phyloP scores from a whole-genome alignment of 2,113 vertebrate species.

The Nesoenas mayeri region DNA sequence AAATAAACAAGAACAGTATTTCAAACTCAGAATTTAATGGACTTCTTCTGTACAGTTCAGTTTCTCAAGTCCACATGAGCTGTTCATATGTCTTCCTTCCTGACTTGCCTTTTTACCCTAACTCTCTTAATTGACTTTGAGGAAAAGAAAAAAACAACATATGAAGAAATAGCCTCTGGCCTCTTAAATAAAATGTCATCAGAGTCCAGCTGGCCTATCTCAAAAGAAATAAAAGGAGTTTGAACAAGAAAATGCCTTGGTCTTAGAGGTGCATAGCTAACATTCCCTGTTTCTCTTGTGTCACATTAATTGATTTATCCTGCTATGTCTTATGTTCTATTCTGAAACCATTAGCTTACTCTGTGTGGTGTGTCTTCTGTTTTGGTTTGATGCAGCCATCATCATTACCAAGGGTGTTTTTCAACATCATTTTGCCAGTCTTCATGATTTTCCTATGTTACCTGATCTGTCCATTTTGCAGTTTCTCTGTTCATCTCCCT shows the following conservation, averaged over 20 bases:
- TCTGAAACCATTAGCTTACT: background rate
- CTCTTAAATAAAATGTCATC: background rate
- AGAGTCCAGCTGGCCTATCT: background rate
- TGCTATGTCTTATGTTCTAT: accelerated
- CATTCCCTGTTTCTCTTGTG: background rate
- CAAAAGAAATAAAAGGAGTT: background rate
- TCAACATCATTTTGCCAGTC: background rate
- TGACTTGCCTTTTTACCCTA: background rate
- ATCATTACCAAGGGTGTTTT: background rate
- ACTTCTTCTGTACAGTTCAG: background rate
- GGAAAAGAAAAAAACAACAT: background rate
- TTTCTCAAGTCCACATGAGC: background rate
- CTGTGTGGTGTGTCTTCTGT: background rate
- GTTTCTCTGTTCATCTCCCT: background rate
- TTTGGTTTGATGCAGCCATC: background rate
- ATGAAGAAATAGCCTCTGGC: background rate
- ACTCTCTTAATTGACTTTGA: background rate
- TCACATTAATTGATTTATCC: background rate
- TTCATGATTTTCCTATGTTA: background rate
- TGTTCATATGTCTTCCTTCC: background rate
- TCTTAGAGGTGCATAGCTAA: background rate
- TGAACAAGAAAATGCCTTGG: background rate
- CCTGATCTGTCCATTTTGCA: background rate
- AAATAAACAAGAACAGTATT: background rate
- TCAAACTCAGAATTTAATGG: background rate